Evolutionary conservation across 1,140 invertebrate species (phyloP).

Genomic region (Stegodyphus mimosarum): DNA sequence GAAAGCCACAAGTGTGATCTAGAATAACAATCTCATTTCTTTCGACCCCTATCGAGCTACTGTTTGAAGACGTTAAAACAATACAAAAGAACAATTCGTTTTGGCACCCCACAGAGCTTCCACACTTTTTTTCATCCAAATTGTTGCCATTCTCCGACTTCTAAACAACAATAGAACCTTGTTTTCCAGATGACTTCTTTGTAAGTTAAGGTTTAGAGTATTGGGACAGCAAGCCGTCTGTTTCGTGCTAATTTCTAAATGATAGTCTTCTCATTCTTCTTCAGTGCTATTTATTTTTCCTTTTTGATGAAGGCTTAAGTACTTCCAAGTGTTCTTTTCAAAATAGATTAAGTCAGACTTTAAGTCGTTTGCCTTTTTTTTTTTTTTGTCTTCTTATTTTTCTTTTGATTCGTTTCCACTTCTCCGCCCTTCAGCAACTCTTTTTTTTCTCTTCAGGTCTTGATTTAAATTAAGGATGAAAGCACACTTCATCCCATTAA

Average conservation of each 20-base stretch:
- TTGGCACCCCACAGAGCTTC: constrained; percentile 27
- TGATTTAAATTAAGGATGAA: constrained; percentile 39
- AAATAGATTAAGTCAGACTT: constrained; percentile 38
- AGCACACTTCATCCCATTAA: constrained; percentile 31
- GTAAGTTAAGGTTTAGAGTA: not conserved
- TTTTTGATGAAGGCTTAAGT: constrained; percentile 32
- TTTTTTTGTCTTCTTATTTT: not conserved
- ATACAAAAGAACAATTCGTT: constrained; percentile 25
- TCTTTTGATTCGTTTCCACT: constrained; percentile 2
- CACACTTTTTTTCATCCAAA: constrained; percentile 5
- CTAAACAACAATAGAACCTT: constrained; percentile 21
- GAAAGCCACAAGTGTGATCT: too few relatives aligned
- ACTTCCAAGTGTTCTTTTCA: constrained; percentile 30
- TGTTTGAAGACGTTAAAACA: constrained; percentile 21
- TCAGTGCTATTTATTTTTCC: constrained; percentile 5
- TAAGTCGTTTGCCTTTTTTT: too few relatives aligned
- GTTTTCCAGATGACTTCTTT: constrained; percentile 32
- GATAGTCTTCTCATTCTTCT: not conserved
- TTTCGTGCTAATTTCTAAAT: constrained; percentile 45
- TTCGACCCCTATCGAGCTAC: constrained; percentile 12
- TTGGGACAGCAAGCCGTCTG: not conserved
- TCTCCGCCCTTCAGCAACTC: constrained; percentile 2
- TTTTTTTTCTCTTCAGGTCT: not conserved
- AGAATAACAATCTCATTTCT: constrained; percentile 14
- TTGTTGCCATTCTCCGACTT: constrained; percentile 30